Percentiles rank a stretch among this genome's conserved stretches.
phyloP scores from a whole-genome alignment of 2,888 invertebrate genomes.

The Leucoptera coffeella region DNA sequence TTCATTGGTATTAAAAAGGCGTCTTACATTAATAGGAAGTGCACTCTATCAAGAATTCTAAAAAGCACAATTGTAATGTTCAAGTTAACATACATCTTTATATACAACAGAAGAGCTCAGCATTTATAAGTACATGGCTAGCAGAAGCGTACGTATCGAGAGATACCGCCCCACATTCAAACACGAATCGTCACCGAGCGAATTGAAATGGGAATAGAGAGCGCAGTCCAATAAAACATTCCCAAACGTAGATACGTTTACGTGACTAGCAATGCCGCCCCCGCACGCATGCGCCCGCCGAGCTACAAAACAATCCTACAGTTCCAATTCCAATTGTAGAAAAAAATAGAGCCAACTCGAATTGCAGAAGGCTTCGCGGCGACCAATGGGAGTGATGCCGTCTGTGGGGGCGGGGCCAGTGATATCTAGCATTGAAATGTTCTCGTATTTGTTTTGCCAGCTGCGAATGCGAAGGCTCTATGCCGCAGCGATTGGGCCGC shows the following conservation, averaged over 20 bases:
- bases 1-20: no score
- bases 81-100: no score
- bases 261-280: constrained; percentile 41
- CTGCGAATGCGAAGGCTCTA: constrained; percentile 36
- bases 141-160: no score
- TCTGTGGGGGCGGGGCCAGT: constrained; percentile 51
- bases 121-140: no score
- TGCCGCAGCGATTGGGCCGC: constrained; percentile 44
- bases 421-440: constrained; percentile 56
- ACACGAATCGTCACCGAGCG: constrained; percentile 6
- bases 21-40: no score
- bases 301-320: constrained; percentile 41
- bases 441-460: constrained; percentile 49
- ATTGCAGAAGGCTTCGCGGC: constrained; percentile 47
- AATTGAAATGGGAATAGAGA: constrained; percentile 42
- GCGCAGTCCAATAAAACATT: constrained; percentile 49
- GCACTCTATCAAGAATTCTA: no score
- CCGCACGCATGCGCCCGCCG: constrained; percentile 33
- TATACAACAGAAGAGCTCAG: no score
- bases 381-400: constrained; percentile 49
- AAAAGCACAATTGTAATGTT: no score
- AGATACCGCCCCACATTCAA: neutral
- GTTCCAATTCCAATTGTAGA: constrained; percentile 49
- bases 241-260: constrained; percentile 43
- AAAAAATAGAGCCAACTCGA: constrained; percentile 51